Evolutionary conservation across 2,797 vertebrate species (phyloP), one percentile per base, ranked within the genome.

Genomic region (Sardinella longiceps): DNA sequence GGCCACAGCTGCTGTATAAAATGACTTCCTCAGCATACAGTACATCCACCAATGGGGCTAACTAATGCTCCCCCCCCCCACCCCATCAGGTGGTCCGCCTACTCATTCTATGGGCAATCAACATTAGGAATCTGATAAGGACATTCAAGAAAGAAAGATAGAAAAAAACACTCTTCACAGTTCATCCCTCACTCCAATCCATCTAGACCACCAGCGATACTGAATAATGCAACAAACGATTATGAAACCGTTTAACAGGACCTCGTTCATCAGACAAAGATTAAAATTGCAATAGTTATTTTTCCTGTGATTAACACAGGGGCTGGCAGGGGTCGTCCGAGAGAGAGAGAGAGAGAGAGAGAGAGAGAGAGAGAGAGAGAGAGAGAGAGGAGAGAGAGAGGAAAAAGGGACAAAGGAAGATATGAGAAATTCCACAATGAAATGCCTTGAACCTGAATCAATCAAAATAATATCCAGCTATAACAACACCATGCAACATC

Each of bases 141-240:
- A 77, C 33, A 18, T 43, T n/a, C n/a, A n/a, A n/a, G 39, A 77
- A 43, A 37, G 3, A 80, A 23, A 84, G 60, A n/a, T n/a, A n/a
- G n/a, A 84, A 48, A 63, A 20, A 9, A 5, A 66, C 10, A 15
- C 30, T 18, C 46, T 23, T 33, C 70, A 20, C 3, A 7, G 18
- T 51, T 15, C 30, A n/a, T n/a, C n/a, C n/a, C n/a, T n/a, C n/a
- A n/a, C n/a, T n/a, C 45, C 81, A 9, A 23, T 15, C 50, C 33
- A 33, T 70, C 63, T 77, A 43, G 5, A 39, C 33, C 70, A 39
- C 66, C 33, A 77, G 58, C 11, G n/a, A 50, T 74, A 50, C 81
- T 84, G 43, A 86, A 86, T 86, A 84, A 86, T 84, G n/a, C 74
- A 86, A 33, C 45, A 45, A 77, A 48, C 46, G 45, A 84, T 74